phyloP scores from a whole-genome alignment of 2,888 invertebrate genomes.

The Heliothis peltigera region DNA sequence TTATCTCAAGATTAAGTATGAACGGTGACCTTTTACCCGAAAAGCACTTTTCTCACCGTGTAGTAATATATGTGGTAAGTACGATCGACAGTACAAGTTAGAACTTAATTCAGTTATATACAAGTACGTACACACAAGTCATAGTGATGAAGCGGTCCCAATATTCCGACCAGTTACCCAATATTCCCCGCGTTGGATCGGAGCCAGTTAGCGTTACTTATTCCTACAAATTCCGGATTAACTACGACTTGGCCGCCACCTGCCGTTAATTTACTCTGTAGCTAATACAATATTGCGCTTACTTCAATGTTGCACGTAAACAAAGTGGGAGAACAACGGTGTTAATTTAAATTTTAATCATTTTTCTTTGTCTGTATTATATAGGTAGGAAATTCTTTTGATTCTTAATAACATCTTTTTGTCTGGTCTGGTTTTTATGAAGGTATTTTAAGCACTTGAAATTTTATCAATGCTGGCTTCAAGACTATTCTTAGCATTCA shows the following conservation, averaged over 20 bases:
- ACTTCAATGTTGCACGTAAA: constrained; percentile 16
- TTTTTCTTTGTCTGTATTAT: background rate
- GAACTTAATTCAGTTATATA: constrained; percentile 35
- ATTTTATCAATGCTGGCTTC: background rate
- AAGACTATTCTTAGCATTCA: background rate
- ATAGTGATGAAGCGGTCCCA: constrained; percentile 65
- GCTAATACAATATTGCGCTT: constrained; percentile 41
- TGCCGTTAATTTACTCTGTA: constrained; percentile 54
- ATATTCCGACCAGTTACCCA: constrained; percentile 67
- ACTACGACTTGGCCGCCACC: constrained; percentile 57
- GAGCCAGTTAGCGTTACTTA: constrained; percentile 75
- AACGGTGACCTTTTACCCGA: background rate
- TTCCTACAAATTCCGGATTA: constrained; percentile 72
- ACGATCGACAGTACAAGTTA: constrained; percentile 18
- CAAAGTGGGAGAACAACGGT: background rate
- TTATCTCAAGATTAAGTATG: background rate
- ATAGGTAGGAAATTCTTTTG: too few relatives aligned
- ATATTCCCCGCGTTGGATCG: constrained; percentile 67
- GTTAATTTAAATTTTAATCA: background rate
- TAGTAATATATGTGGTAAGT: background rate
- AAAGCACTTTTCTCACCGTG: background rate
- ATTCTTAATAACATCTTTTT: too few relatives aligned
- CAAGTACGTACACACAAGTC: constrained; percentile 41
- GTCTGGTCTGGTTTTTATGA: too few relatives aligned
- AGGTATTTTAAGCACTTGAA: background rate